Conservation (phyloP, 2,797 vertebrate genomes). For the Orestias chungarensis region DNA sequence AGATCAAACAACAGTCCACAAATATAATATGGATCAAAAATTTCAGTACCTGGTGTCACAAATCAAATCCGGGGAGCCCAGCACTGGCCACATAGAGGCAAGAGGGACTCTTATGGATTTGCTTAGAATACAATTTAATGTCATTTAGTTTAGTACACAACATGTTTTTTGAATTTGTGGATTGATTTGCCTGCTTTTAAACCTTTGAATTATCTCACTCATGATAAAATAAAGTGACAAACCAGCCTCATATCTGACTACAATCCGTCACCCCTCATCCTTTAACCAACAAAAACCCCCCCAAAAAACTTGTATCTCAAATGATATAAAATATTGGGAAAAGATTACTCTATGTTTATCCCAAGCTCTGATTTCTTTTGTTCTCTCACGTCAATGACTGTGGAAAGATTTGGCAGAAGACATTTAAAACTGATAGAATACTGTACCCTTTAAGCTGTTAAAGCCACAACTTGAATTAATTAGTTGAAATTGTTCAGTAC, state of each 20-base stretch:
- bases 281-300: constrained; percentile 3
- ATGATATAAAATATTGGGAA: background rate
- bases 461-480: background rate
- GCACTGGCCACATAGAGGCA: background rate
- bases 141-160: background rate
- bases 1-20: too few relatives aligned
- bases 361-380: background rate
- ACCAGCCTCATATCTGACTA: background rate
- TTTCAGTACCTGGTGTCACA: background rate
- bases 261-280: constrained; percentile 4
- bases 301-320: constrained; percentile 20
- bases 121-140: background rate
- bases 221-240: background rate
- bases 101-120: background rate
- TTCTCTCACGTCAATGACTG: background rate
- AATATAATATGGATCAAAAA: background rate
- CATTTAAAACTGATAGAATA: background rate
- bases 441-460: background rate
- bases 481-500: background rate
- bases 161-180: too few relatives aligned
- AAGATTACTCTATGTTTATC: background rate
- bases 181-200: background rate
- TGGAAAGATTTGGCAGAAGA: background rate
- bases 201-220: background rate
- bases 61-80: background rate